phyloP scores from a whole-genome alignment of 2,113 vertebrate genomes.

The Amphilophus citrinellus region DNA sequence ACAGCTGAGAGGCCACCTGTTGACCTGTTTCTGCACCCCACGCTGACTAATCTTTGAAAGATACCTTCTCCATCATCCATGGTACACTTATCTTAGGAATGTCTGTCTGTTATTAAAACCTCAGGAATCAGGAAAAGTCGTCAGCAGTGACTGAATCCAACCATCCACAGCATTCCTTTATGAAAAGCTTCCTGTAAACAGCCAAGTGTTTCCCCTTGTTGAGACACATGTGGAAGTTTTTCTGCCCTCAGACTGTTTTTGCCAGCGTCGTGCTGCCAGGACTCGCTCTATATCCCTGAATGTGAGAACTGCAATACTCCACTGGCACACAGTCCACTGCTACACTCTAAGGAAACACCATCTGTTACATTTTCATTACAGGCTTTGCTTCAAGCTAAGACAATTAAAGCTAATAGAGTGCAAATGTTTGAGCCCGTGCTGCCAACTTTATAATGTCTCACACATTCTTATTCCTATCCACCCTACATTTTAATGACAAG shows the following conservation, averaged over 20 bases:
- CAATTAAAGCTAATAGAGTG: constrained; percentile 77
- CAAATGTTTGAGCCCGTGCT: constrained; percentile 72
- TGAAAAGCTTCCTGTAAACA: constrained; percentile 84
- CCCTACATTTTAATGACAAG: constrained; percentile 60
- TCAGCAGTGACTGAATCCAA: constrained; percentile 60
- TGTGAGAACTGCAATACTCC: constrained; percentile 39
- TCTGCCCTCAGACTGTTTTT: constrained; percentile 45
- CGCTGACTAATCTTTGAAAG: constrained; percentile 29
- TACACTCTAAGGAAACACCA: constrained; percentile 64
- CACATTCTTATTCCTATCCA: constrained; percentile 52
- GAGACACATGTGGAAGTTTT: constrained; percentile 57
- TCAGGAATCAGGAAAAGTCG: constrained; percentile 73
- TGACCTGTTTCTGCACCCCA: constrained; percentile 31
- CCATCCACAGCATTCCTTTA: constrained; percentile 71
- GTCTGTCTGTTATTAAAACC: constrained; percentile 69
- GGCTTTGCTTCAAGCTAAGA: constrained; percentile 74
- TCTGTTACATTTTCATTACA: constrained; percentile 72
- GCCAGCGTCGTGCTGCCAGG: constrained; percentile 38
- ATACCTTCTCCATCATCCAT: constrained; percentile 38
- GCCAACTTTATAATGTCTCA: constrained; percentile 64
- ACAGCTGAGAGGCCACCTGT: constrained; percentile 70
- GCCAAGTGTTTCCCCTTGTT: constrained; percentile 78
- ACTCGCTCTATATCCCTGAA: constrained; percentile 46
- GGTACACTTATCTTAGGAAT: constrained; percentile 60
- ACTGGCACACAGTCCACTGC: constrained; percentile 52